Percentiles rank a stretch among this genome's conserved stretches.
Evolutionary conservation across 2,113 vertebrate genomes (phyloP).

Genomic region (Colistium nudipinnis): DNA sequence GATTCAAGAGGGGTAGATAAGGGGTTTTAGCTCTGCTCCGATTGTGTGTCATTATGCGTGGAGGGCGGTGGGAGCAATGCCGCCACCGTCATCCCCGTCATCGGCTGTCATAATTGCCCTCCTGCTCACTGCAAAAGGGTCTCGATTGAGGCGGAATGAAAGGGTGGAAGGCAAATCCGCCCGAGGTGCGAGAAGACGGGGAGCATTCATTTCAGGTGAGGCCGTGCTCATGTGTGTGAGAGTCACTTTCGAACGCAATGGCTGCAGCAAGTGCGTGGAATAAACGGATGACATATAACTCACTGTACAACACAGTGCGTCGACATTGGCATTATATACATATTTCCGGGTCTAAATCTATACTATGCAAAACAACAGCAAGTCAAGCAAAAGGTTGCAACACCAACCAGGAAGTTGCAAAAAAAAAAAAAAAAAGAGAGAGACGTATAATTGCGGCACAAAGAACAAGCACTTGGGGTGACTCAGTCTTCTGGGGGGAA

Average conservation of each 20-base stretch:
- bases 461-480: neutral
- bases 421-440: no score
- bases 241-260: no score
- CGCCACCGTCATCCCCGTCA: slow-evolving; percentile 35
- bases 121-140: slow-evolving; percentile 34
- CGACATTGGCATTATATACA: no score
- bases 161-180: slow-evolving; percentile 2
- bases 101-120: slow-evolving; percentile 59
- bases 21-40: slow-evolving; percentile 24
- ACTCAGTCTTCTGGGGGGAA: neutral
- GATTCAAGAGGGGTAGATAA: slow-evolving; percentile 12
- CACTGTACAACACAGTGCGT: no score
- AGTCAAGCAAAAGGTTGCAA: no score
- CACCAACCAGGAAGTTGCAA: slow-evolving; percentile 7
- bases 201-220: neutral
- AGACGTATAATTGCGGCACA: slow-evolving; percentile 8
- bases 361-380: no score
- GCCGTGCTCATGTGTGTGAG: neutral
- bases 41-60: slow-evolving; percentile 23
- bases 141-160: slow-evolving; percentile 47
- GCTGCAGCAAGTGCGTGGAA: no score
- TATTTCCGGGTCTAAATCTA: no score
- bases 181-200: slow-evolving; percentile 5
- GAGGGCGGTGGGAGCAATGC: slow-evolving; percentile 15
- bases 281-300: no score